These are phyloP conservation scores for Silurus glanis DNA, from an alignment of 2,113 vertebrate species.

Conservation along the genomic window DNA sequence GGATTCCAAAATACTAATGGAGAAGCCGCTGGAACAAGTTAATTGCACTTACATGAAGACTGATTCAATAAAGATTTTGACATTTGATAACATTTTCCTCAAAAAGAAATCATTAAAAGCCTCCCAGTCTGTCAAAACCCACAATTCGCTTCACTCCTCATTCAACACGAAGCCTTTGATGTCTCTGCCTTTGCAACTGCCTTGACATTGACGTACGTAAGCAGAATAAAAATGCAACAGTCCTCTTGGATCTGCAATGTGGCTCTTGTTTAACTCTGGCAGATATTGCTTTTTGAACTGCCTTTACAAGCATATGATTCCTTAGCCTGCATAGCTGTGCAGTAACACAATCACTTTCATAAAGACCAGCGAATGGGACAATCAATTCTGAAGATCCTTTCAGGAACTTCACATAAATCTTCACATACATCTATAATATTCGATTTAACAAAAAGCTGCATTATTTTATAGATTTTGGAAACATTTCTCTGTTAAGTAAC, in stretches of 20 bases:
- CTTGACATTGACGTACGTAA: not conserved
- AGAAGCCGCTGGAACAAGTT: not conserved
- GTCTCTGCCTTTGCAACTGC: not conserved
- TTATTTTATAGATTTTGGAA: not conserved
- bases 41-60: not conserved
- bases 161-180: constrained; percentile 13
- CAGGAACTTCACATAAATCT: not conserved
- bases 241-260: not conserved
- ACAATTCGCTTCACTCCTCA: not conserved
- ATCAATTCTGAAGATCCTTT: not conserved
- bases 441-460: not conserved
- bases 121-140: not conserved
- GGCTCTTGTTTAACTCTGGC: not conserved
- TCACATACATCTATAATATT: not conserved
- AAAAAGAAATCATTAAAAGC: not conserved
- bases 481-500: not conserved
- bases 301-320: not conserved
- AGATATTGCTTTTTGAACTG: not conserved
- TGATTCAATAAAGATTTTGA: not conserved
- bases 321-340: not conserved
- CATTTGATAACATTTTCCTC: constrained; percentile 12
- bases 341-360: not conserved
- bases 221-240: not conserved
- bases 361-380: not conserved
- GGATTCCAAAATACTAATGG: not conserved